Percentiles rank a stretch among this genome's conserved stretches.
Conservation (phyloP, 2,113 vertebrate species). For the Irena cyanogastra region DNA sequence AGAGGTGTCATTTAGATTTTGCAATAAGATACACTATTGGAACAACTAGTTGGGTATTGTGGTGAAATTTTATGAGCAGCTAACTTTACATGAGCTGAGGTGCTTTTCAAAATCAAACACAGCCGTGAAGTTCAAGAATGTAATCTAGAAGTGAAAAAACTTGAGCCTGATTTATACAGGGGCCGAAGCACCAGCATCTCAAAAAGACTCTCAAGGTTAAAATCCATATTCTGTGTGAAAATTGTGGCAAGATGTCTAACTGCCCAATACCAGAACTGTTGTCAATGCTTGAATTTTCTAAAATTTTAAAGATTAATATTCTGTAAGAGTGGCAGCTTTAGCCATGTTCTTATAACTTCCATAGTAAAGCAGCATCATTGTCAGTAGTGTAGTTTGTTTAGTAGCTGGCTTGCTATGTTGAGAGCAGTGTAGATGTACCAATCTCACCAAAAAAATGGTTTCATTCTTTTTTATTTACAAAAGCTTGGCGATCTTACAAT, state of each 20-base stretch:
- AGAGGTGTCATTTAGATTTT: background rate
- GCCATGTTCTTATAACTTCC: background rate
- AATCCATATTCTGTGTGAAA: background rate
- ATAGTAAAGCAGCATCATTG: background rate
- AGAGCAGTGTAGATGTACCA: background rate
- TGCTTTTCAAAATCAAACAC: background rate
- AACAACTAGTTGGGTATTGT: background rate
- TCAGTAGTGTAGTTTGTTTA: background rate
- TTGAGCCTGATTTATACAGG: background rate
- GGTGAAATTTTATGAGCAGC: background rate
- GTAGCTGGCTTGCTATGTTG: background rate
- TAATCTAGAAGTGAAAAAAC: background rate
- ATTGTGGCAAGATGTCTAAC: background rate
- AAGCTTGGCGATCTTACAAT: slow-evolving; percentile 88
- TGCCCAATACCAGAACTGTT: background rate
- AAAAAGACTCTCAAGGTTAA: background rate
- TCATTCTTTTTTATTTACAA: slow-evolving; percentile 64
- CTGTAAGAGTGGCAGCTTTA: background rate
- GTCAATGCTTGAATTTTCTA: background rate
- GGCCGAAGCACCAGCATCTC: background rate
- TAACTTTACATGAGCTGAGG: background rate
- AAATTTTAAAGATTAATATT: background rate
- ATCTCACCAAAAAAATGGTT: background rate
- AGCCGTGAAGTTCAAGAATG: background rate
- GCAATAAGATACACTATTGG: background rate